phyloP scores from a whole-genome alignment of 2,888 invertebrate species.

The Drosophila emarginata region DNA sequence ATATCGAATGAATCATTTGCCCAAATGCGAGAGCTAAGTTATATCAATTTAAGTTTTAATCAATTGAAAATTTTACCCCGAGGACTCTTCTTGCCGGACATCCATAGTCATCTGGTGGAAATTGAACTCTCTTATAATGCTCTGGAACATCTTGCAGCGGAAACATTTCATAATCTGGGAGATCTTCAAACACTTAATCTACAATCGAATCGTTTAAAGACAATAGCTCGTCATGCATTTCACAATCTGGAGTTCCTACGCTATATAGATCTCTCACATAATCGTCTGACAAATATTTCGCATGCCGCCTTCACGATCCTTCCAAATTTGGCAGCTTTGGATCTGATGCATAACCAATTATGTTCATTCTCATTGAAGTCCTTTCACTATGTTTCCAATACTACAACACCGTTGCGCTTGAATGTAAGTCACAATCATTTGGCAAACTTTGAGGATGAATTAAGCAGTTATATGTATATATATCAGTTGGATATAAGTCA shows the following conservation, averaged over 20 bases:
- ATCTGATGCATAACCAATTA: conserved; percentile 91
- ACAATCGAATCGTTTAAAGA: conserved; percentile 89
- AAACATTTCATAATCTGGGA: conserved; percentile 88
- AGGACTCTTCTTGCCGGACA: conserved; percentile 87
- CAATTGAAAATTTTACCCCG: conserved; percentile 88
- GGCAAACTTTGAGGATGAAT: conserved; percentile 78
- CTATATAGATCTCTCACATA: conserved; percentile 92
- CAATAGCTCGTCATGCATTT: conserved; percentile 89
- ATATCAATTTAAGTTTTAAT: conserved; percentile 94
- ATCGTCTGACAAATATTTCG: conserved; percentile 89
- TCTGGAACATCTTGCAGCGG: conserved; percentile 86
- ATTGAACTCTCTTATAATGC: conserved; percentile 92
- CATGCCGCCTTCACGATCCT: conserved; percentile 89
- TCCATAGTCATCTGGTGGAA: conserved; percentile 89
- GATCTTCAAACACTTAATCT: conserved; percentile 90
- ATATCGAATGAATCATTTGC: conserved; percentile 88
- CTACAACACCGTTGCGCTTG: conserved; percentile 87
- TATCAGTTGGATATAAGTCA: conserved; percentile 88
- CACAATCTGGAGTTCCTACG: conserved; percentile 89
- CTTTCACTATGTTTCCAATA: conserved; percentile 87
- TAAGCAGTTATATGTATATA: conserved; percentile 84
- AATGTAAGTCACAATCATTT: conserved; percentile 89
- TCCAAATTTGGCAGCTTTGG: conserved; percentile 89
- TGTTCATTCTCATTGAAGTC: conserved; percentile 87
- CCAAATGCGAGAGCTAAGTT: conserved; percentile 87